A percentile compares a stretch with the other conserved stretches of the same genome.
These are phyloP conservation scores for Drosophila triauraria DNA, from an alignment of 1,140 invertebrate species.

Conservation along the genomic window DNA sequence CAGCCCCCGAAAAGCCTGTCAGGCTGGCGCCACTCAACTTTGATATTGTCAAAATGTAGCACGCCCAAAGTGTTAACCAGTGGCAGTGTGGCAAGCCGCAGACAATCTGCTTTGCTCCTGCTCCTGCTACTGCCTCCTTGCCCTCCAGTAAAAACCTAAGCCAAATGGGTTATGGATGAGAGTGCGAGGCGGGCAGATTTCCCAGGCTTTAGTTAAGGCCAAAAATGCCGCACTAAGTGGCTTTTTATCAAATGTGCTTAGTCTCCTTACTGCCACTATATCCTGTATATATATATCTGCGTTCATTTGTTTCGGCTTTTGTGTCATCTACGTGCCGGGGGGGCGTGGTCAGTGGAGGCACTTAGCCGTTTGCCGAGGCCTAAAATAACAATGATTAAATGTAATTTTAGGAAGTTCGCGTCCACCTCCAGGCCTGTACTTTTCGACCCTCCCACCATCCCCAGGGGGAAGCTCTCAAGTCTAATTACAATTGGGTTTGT, in stretches of 20 bases:
- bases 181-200: slow-evolving; percentile 27
- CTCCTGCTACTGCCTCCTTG: too few relatives aligned
- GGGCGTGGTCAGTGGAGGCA: slow-evolving; percentile 30
- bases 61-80: slow-evolving; percentile 46
- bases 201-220: slow-evolving; percentile 42
- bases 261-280: slow-evolving; percentile 14
- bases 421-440: background rate
- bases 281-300: background rate
- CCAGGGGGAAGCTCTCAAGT: slow-evolving; percentile 22
- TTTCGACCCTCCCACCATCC: background rate
- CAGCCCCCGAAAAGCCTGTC: slow-evolving; percentile 28
- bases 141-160: background rate
- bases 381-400: slow-evolving; percentile 59
- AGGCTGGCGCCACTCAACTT: slow-evolving; percentile 62
- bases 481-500: slow-evolving; percentile 57
- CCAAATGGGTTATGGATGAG: slow-evolving; percentile 43
- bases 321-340: slow-evolving; percentile 41
- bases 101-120: slow-evolving; percentile 17
- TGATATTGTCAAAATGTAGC: slow-evolving; percentile 67
- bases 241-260: slow-evolving; percentile 70
- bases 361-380: slow-evolving; percentile 25
- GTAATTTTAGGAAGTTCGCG: slow-evolving; percentile 37
- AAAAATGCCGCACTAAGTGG: slow-evolving; percentile 57
- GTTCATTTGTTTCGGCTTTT: slow-evolving; percentile 33
- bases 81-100: slow-evolving; percentile 11